Conservation (phyloP, 2,113 vertebrate species). For the Nematolebias whitei region DNA sequence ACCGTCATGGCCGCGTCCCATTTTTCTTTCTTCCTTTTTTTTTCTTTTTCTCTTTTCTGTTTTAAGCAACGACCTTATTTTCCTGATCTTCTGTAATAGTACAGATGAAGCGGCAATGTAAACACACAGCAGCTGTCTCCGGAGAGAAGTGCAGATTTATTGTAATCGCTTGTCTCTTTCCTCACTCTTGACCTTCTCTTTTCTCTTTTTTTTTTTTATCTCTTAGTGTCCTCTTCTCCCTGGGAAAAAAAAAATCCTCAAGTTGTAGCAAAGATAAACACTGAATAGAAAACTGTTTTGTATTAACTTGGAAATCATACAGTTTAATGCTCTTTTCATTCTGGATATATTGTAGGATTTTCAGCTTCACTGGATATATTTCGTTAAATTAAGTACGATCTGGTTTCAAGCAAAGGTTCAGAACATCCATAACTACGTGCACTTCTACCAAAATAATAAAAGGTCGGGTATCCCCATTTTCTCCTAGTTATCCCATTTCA, state of each 20-base stretch:
- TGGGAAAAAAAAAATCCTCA: not conserved
- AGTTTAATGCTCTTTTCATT: not conserved
- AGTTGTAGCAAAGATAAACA: slow-evolving; percentile 26
- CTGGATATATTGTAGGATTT: not conserved
- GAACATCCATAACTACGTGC: no score
- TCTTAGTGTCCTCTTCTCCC: slow-evolving; percentile 26
- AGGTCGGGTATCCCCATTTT: no score
- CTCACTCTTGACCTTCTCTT: slow-evolving; percentile 59
- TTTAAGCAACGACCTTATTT: slow-evolving; percentile 34
- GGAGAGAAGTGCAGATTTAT: slow-evolving; percentile 38
- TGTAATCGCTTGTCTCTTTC: slow-evolving; percentile 41
- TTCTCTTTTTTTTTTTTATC: slow-evolving; percentile 48
- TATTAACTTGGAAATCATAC: slow-evolving; percentile 5
- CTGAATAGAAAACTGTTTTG: slow-evolving; percentile 4
- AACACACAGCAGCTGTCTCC: slow-evolving; percentile 49
- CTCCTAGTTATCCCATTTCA: no score
- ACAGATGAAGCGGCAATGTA: slow-evolving; percentile 43
- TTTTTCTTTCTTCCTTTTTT: slow-evolving; percentile 23
- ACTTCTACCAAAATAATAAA: no score
- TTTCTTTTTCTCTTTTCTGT: slow-evolving; percentile 4
- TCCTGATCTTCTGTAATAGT: slow-evolving; percentile 19
- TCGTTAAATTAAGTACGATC: no score
- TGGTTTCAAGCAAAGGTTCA: no score
- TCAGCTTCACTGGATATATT: no score
- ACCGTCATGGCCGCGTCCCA: slow-evolving; percentile 8